Percentiles rank a stretch among this genome's conserved stretches.
Evolutionary conservation across 2,888 invertebrate genomes (phyloP).

Genomic region (Cremastinae sp.): DNA sequence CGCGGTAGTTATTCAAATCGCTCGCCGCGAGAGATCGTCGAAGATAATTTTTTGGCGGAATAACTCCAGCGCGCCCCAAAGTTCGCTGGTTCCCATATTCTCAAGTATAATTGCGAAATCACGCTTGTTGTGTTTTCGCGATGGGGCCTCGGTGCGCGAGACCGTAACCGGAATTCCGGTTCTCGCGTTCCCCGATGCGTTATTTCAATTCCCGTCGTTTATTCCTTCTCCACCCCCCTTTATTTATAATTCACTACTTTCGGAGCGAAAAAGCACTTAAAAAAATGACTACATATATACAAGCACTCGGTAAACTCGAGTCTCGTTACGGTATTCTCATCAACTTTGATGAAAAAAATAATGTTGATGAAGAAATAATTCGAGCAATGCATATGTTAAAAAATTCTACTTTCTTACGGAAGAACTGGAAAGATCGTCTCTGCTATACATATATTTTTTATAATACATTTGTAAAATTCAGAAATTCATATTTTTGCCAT

Average conservation of each 20-base stretch:
- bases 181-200: background rate
- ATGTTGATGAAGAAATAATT: too few species aligned
- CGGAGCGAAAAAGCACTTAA: background rate
- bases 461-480: too few species aligned
- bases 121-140: background rate
- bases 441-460: too few species aligned
- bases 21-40: constrained; percentile 1
- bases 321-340: too few species aligned
- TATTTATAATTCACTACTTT: background rate
- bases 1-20: constrained; percentile 38
- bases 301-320: too few species aligned
- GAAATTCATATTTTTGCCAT: too few species aligned
- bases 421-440: too few species aligned
- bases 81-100: background rate
- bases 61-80: constrained; percentile 3
- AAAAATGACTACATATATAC: too few species aligned
- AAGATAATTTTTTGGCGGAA: constrained; percentile 14
- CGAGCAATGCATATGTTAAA: too few species aligned
- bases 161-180: constrained; percentile 46
- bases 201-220: constrained; percentile 14
- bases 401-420: too few species aligned
- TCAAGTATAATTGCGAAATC: constrained; percentile 20
- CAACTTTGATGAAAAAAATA: too few species aligned
- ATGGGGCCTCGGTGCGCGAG: background rate
- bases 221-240: background rate